Evolutionary conservation across 2,797 vertebrate species (phyloP).

Genomic region (Argentina silus): DNA sequence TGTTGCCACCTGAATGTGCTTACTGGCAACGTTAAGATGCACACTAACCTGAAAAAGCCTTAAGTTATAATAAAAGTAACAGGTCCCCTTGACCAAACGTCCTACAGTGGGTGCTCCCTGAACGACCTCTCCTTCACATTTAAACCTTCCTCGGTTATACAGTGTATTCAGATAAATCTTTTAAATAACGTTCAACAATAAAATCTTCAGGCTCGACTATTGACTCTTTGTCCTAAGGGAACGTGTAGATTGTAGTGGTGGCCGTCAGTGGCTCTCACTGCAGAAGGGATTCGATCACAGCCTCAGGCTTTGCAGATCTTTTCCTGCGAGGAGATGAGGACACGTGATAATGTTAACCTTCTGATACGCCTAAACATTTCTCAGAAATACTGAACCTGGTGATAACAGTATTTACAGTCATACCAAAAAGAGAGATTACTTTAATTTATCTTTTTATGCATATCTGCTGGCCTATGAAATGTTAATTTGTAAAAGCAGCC

Average conservation of each 20-base stretch:
- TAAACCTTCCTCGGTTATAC: slow-evolving; percentile 50
- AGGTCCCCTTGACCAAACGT: slow-evolving; percentile 32
- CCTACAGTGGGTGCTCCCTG: slow-evolving; percentile 9
- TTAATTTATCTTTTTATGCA: too few species aligned
- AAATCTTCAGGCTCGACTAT: slow-evolving; percentile 35
- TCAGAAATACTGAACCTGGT: slow-evolving; percentile 48
- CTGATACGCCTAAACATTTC: slow-evolving; percentile 35
- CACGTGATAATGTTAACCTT: slow-evolving; percentile 33
- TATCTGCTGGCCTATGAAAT: too few species aligned
- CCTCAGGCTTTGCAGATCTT: slow-evolving; percentile 90
- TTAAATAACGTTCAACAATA: slow-evolving; percentile 42
- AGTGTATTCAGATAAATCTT: slow-evolving; percentile 51
- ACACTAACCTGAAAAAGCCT: slow-evolving; percentile 27
- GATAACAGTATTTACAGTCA: not conserved
- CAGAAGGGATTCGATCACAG: slow-evolving; percentile 92
- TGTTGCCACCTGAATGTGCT: slow-evolving; percentile 21
- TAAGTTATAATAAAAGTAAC: slow-evolving; percentile 37
- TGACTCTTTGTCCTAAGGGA: slow-evolving; percentile 38
- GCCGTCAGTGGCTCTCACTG: slow-evolving; percentile 78
- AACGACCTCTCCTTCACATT: slow-evolving; percentile 46
- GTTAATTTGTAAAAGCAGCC: not conserved
- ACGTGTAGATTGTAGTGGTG: slow-evolving; percentile 2
- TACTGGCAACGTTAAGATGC: slow-evolving; percentile 20
- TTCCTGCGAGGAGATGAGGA: slow-evolving; percentile 83
- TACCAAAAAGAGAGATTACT: not conserved